Percentiles rank a stretch among this genome's conserved stretches.
Conservation (phyloP, 2,113 vertebrate species). For the Cettia cetti region DNA sequence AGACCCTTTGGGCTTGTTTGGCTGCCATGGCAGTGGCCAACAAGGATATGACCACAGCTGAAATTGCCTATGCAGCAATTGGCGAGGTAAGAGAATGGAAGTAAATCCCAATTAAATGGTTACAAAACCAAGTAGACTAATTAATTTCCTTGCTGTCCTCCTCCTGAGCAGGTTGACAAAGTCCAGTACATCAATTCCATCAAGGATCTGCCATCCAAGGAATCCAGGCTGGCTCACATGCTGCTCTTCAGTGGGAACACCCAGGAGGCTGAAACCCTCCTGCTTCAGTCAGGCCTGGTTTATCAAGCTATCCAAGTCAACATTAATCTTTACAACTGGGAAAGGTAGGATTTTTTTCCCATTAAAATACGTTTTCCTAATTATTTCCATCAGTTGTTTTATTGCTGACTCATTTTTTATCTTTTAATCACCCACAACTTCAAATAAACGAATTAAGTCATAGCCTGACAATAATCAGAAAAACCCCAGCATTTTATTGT, state of each 20-base stretch:
- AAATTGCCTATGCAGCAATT: conserved; percentile 90
- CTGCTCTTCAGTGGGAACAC: conserved; percentile 89
- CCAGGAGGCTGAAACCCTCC: conserved; percentile 86
- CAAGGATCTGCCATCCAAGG: conserved; percentile 89
- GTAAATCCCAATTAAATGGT: not conserved
- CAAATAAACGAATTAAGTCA: not conserved
- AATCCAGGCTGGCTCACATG: conserved; percentile 88
- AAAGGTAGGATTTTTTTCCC: conserved; percentile 77
- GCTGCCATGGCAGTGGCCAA: conserved; percentile 92
- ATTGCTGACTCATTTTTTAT: not conserved
- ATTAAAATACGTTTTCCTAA: not conserved
- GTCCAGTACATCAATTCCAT: conserved; percentile 92
- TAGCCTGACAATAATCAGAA: not conserved
- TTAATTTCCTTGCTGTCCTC: not conserved
- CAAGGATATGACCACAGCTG: conserved; percentile 87
- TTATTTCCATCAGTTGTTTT: not conserved
- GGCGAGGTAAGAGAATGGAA: conserved; percentile 77
- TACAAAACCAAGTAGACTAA: not conserved
- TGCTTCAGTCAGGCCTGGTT: conserved; percentile 87
- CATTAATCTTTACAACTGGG: conserved; percentile 93
- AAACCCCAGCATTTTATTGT: not conserved
- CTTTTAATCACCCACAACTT: not conserved
- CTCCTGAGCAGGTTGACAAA: conserved; percentile 82
- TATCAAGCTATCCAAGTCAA: conserved; percentile 93
- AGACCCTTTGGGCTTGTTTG: conserved; percentile 92